Conservation (phyloP, 2,113 vertebrate genomes). For the Ifrita kowaldi region DNA sequence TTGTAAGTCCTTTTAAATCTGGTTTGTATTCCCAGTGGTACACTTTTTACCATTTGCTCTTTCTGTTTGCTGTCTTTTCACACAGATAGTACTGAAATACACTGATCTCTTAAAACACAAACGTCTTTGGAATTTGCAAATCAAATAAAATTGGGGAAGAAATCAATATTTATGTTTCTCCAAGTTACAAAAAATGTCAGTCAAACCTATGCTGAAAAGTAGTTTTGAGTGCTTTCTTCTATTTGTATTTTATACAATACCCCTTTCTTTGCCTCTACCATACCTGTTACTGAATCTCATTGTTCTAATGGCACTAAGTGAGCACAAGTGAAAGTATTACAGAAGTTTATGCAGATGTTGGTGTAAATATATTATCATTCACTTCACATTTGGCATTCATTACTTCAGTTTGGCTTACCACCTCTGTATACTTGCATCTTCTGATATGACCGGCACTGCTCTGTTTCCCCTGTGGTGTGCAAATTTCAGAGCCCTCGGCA, state of each 20-base stretch:
- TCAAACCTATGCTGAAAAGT: background rate
- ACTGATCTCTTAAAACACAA: background rate
- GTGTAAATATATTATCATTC: background rate
- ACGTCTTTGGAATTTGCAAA: background rate
- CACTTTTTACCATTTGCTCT: background rate
- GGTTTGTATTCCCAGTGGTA: background rate
- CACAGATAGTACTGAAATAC: background rate
- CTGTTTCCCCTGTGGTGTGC: background rate
- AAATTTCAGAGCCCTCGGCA: background rate
- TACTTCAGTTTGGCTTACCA: background rate
- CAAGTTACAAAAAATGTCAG: background rate
- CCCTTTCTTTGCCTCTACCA: background rate
- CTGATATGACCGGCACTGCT: rapidly evolving
- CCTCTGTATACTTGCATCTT: background rate
- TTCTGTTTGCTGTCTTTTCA: background rate
- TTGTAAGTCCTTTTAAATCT: background rate
- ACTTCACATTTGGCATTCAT: background rate
- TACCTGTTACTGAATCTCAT: background rate
- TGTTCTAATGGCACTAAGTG: background rate
- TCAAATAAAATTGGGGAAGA: background rate
- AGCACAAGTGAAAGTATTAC: background rate
- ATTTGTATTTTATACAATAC: background rate
- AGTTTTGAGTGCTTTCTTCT: background rate
- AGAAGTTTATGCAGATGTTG: background rate
- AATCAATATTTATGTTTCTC: background rate